Conservation (phyloP, 2,888 invertebrate genomes). For the Polyploca ridens region DNA sequence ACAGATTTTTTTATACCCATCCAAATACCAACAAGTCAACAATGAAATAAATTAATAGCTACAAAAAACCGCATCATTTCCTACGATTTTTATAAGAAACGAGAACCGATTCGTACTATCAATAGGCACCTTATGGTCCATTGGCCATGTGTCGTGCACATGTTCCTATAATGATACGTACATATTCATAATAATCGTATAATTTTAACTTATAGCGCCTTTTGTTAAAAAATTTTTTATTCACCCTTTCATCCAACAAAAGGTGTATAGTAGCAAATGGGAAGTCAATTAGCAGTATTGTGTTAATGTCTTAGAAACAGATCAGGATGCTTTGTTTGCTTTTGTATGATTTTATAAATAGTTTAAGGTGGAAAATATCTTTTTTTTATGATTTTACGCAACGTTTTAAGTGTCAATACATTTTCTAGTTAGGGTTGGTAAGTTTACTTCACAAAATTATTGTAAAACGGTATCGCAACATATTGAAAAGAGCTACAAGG, state of each 20-base stretch:
- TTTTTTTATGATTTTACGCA: no score
- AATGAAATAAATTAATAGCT: constrained; percentile 36
- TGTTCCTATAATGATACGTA: constrained; percentile 63
- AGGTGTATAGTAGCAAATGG: constrained; percentile 61
- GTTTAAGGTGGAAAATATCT: no score
- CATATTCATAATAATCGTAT: constrained; percentile 68
- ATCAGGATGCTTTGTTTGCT: constrained; percentile 33
- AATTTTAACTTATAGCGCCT: constrained; percentile 66
- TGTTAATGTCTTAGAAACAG: constrained; percentile 37
- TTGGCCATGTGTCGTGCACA: constrained; percentile 74
- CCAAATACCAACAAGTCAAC: constrained; percentile 6
- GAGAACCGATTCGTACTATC: constrained; percentile 37
- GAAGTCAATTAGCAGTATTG: constrained; percentile 65
- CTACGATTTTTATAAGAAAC: constrained; percentile 56
- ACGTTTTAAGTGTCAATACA: no score
- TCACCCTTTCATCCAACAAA: constrained; percentile 61
- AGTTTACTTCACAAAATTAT: no score
- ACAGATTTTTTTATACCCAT: neutral
- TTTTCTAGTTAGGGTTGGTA: no score
- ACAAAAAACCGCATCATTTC: constrained; percentile 45
- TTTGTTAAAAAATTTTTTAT: constrained; percentile 61
- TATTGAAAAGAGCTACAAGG: no score
- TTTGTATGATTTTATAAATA: no score
- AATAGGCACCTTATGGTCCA: constrained; percentile 66
- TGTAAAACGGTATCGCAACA: no score